Evolutionary conservation across 2,797 vertebrate genomes (phyloP).

Genomic region (Megaceryle alcyon): DNA sequence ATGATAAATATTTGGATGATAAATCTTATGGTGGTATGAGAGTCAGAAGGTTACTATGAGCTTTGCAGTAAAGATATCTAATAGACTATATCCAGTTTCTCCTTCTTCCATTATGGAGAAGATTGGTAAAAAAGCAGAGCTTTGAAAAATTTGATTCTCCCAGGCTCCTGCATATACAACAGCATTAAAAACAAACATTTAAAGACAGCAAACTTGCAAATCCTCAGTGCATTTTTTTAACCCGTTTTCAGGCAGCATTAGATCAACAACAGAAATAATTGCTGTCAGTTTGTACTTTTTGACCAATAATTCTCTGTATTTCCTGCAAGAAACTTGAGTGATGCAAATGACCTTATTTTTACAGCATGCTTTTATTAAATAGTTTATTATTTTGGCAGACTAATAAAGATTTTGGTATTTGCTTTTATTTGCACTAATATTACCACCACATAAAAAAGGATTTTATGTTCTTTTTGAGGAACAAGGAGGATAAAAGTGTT

Average conservation of each 20-base stretch:
- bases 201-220: conserved; percentile 73
- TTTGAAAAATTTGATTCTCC: conserved; percentile 48
- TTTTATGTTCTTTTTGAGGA: conserved; percentile 95
- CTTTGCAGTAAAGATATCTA: conserved; percentile 62
- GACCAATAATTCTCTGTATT: conserved; percentile 83
- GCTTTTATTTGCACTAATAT: conserved; percentile 92
- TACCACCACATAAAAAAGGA: conserved; percentile 91
- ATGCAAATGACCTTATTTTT: conserved; percentile 93
- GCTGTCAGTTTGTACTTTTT: conserved; percentile 82
- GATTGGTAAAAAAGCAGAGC: conserved; percentile 34
- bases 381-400: conserved; percentile 92
- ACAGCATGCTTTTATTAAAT: conserved; percentile 92
- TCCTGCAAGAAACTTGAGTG: conserved; percentile 83
- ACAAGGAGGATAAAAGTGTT: conserved; percentile 94
- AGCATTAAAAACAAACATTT: conserved; percentile 64
- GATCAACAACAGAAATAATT: conserved; percentile 77
- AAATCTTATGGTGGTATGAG: conserved; percentile 56
- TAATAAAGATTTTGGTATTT: conserved; percentile 94
- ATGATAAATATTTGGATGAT: conserved; percentile 69
- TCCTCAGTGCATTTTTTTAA: conserved; percentile 71
- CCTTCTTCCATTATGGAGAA: not conserved
- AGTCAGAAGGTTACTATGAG: conserved; percentile 59
- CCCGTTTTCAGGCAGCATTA: conserved; percentile 61
- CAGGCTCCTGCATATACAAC: conserved; percentile 1
- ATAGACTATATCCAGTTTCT: not conserved